Percentiles rank a stretch among this genome's conserved stretches.
phyloP scores from a whole-genome alignment of 2,888 invertebrate genomes.

The Linnaemya vulpina region DNA sequence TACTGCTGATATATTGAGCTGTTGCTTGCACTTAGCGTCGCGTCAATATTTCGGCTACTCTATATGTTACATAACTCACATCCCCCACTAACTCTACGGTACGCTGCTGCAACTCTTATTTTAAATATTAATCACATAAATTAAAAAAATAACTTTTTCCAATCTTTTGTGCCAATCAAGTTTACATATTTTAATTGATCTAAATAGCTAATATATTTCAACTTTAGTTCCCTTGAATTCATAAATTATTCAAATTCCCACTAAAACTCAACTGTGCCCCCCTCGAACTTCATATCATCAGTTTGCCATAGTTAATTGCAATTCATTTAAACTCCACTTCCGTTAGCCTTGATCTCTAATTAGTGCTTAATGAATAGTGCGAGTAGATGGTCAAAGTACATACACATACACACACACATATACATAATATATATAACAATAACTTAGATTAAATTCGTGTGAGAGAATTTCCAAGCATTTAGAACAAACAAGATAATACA shows the following conservation, averaged over 20 bases:
- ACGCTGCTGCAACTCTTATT: not conserved
- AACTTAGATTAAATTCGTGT: slow-evolving; percentile 67
- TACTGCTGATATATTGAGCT: no score
- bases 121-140: not conserved
- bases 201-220: not conserved
- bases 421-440: slow-evolving; percentile 24
- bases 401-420: not conserved
- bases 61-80: no score
- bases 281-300: slow-evolving; percentile 3
- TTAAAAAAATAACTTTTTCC: no score
- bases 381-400: slow-evolving; percentile 31
- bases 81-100: no score
- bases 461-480: slow-evolving; percentile 47
- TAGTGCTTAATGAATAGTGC: slow-evolving; percentile 68
- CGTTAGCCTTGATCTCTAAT: slow-evolving; percentile 80
- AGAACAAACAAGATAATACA: slow-evolving; percentile 26
- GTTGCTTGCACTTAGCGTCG: no score
- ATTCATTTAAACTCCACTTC: slow-evolving; percentile 74
- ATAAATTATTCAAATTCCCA: slow-evolving; percentile 28
- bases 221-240: not conserved
- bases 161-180: no score
- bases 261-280: not conserved
- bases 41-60: no score
- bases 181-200: not conserved
- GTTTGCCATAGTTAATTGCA: slow-evolving; percentile 51